Conservation (phyloP, 1,140 invertebrate genomes). For the Mamestra configurata region DNA sequence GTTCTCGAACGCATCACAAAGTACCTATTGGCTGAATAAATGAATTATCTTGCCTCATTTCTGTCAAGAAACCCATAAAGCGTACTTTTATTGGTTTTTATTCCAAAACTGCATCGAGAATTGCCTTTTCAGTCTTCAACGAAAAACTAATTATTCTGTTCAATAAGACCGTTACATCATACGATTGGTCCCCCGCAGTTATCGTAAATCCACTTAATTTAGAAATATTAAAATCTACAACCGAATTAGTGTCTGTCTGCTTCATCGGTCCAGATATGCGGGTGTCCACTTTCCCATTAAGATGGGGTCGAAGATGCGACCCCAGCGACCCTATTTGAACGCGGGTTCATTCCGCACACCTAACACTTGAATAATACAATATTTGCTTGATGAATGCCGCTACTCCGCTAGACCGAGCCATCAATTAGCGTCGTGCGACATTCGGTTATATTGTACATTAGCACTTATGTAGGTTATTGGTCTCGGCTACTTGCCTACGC, state of each 20-base stretch:
- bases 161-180: constrained; percentile 37
- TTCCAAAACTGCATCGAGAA: constrained; percentile 17
- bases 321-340: constrained; percentile 74
- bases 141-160: background rate
- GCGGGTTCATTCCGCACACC: constrained; percentile 62
- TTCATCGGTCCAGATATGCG: constrained; percentile 69
- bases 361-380: constrained; percentile 62
- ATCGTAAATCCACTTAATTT: constrained; percentile 60
- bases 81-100: constrained; percentile 24
- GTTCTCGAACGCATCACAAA: constrained; percentile 64
- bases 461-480: constrained; percentile 33
- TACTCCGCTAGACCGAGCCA: constrained; percentile 7
- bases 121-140: background rate
- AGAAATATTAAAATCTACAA: constrained; percentile 60
- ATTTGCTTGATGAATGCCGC: constrained; percentile 64
- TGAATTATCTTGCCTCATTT: constrained; percentile 58
- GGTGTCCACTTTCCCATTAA: constrained; percentile 76
- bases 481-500: background rate
- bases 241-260: constrained; percentile 65
- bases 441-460: constrained; percentile 35
- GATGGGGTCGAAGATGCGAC: constrained; percentile 73
- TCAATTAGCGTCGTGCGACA: constrained; percentile 34
- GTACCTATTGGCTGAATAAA: constrained; percentile 56
- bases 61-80: constrained; percentile 12
- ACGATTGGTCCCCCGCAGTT: constrained; percentile 44